Base-by-base conservation (phyloP, 2,888 invertebrate species). In the Leucoma salicis region DNA sequence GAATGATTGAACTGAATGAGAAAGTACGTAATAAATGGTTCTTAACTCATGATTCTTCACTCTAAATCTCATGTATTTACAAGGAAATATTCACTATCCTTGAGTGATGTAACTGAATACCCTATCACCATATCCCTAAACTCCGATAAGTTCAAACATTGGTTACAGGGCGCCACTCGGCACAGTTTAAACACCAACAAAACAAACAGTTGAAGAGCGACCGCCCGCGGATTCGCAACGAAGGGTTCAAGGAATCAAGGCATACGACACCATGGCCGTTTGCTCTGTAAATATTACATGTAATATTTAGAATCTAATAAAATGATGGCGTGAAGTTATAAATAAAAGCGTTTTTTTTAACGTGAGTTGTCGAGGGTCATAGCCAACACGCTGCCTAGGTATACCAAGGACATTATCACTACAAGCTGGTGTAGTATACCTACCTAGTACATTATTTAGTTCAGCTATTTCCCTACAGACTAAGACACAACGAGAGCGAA, bases 211-310 rank as follows among this genome's bases (percentile, higher is more conserved):
- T 51, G 61, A 45, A 65, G 65, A 49, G 56, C 31, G 66, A 82
- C 84, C 83, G 78, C 83, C 82, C 82, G 77, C 65, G 59, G 79
- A 74, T 80, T 82, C 80, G 82, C 82, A 77, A 57, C 66, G 44
- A 45, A 45, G 44, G 70, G 63, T 72, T 74, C 70, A 71, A 35
- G 50, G 70, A 70, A 75, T 40, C 51, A 56, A 53, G 54, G 53
- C 63, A 70, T 57, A 47, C 41, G 63, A 70, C 55, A 70, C 63
- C 61, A 40, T 38, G 50, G 53, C 39, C 47, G 43, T 54, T 56
- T 49, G 29, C 35, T 53, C 29, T 39, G 53, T 60, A 70, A 69
- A 70, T 57, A 60, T 16, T 50, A 60, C 51, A 58, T 66, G 65
- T 61, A 53, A 51, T 38, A 39, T 48, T 46, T 37, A 27, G 40